Base-by-base conservation (phyloP, 2,797 vertebrate genomes). In the Sebastes flavidus region DNA sequence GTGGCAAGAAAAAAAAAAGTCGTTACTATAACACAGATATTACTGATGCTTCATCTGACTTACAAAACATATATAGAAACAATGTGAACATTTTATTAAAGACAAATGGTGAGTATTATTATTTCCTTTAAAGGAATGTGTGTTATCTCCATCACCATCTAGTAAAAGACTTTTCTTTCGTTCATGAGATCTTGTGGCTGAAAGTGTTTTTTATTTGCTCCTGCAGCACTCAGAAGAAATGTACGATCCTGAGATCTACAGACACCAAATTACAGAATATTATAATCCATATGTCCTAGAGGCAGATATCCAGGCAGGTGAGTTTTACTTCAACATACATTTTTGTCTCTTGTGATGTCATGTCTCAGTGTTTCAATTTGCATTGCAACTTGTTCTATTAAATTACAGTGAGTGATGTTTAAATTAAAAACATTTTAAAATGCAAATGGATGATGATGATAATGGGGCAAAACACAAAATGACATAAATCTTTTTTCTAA, bases 171-270 rank as follows among this genome's bases (percentile, higher is more conserved):
- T 55, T 54, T n/a, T 30, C 2, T 46, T 18, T 46, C 16, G 49
- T 55, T 62, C 2, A 18, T 58, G 27, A 32, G 16, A 20, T 29
- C 20, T 56, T 78, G 18, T 42, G 67, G 38, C 27, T 77, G n/a
- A 87, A 78, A 63, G 12, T 61, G 0, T 78, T 52, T 63, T 79
- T 79, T 67, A 34, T 72, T 72, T 89, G 87, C 56, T 91, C 78
- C 84, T 78, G 63, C 95, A 99, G 97, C 96, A 97, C 83, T 88
- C 95, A 49, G 98, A 99, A 93, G 98, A 99, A 80, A 96, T 99
- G 90, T 99, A 98, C 34, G 98, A 99, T 38, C 82, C 97, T 65
- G 98, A 99, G 72, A 96, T 98, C 88, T 99, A 98, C 94, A 96
- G 98, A 89, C 94, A 93, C 65, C 95, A 95, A 11, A 96, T 98